A percentile compares a stretch with the other conserved stretches of the same genome.
Conservation (phyloP, 1,140 invertebrate species). For the Trichomalopsis sarcophagae region DNA sequence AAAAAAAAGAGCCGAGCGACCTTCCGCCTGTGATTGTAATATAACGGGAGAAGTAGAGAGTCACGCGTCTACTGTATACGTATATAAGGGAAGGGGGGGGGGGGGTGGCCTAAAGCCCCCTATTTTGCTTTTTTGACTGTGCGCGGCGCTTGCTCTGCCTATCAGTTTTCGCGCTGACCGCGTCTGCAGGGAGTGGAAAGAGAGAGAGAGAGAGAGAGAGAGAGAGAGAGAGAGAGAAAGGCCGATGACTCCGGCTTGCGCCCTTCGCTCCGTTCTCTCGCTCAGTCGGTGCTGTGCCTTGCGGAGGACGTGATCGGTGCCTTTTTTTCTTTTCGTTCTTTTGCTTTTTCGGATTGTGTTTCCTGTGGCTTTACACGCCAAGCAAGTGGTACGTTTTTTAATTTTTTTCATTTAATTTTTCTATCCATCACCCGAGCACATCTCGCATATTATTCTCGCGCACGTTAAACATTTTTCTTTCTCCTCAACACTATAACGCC, state of each 20-base stretch:
- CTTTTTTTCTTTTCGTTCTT: background rate
- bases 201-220: background rate
- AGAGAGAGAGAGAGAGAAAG: background rate
- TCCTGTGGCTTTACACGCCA: background rate
- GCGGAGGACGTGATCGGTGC: background rate
- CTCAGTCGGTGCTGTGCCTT: background rate
- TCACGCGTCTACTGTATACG: background rate
- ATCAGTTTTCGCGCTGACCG: conserved; percentile 1
- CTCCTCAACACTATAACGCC: too few species aligned
- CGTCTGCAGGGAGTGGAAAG: background rate
- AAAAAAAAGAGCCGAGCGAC: background rate
- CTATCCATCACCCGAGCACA: too few species aligned
- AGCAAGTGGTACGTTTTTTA: background rate
- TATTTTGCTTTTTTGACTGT: conserved; percentile 11
- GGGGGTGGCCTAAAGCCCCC: background rate
- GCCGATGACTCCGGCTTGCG: conserved; percentile 4
- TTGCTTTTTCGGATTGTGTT: background rate
- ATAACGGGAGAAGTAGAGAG: background rate
- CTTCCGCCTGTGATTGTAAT: background rate
- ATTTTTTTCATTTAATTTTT: background rate
- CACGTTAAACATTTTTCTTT: background rate
- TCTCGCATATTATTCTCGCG: too few species aligned
- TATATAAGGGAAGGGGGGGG: background rate
- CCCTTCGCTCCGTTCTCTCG: background rate
- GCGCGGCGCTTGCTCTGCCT: background rate